These are phyloP conservation scores for Orthonyx spaldingii DNA, from an alignment of 2,113 vertebrate genomes.

Conservation along the genomic window DNA sequence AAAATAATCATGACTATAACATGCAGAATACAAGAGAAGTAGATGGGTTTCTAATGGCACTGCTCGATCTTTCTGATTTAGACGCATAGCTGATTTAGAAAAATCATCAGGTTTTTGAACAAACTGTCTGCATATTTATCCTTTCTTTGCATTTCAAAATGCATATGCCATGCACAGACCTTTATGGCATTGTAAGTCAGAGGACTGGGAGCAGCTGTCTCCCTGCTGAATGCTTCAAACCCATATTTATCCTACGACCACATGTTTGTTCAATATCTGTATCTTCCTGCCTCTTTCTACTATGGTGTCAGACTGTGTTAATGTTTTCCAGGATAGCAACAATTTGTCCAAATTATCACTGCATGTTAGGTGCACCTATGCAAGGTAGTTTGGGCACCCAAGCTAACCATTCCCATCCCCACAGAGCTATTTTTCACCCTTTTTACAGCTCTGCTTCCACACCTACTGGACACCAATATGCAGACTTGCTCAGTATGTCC, in stretches of 20 bases:
- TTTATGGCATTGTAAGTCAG: neutral
- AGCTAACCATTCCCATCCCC: neutral
- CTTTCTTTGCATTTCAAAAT: neutral
- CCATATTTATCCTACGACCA: neutral
- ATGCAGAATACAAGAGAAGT: neutral
- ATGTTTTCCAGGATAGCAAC: neutral
- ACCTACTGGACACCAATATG: neutral
- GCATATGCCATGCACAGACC: rapidly evolving
- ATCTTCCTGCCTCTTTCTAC: neutral
- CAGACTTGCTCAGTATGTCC: neutral
- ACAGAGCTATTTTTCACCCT: neutral
- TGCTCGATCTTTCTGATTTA: neutral
- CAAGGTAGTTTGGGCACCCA: neutral
- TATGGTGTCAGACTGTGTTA: neutral
- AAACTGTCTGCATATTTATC: neutral
- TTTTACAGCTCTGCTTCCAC: neutral
- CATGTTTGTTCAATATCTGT: neutral
- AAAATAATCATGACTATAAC: neutral
- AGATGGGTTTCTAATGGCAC: neutral
- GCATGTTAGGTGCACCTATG: neutral
- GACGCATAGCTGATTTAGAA: neutral
- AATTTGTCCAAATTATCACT: neutral
- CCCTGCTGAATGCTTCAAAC: neutral
- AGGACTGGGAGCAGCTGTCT: neutral
- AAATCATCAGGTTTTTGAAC: neutral